Evolutionary conservation across 2,888 invertebrate genomes (phyloP).

Genomic region (Allolobophora icterica): DNA sequence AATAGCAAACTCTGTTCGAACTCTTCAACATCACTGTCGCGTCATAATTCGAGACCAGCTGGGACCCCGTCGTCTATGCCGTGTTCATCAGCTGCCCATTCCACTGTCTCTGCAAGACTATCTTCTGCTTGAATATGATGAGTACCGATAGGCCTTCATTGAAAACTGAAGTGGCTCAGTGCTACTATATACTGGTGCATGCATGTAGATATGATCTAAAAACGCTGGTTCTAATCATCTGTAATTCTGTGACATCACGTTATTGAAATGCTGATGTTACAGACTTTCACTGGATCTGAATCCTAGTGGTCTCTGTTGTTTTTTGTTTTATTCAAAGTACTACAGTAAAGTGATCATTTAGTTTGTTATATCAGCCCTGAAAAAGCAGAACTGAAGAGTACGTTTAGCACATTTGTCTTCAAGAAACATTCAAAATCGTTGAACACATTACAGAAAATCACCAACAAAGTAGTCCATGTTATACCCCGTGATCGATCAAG

Average conservation of each 20-base stretch:
- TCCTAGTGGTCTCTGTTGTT: not conserved
- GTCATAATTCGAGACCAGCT: constrained; percentile 55
- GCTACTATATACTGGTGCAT: not conserved
- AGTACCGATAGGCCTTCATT: not conserved
- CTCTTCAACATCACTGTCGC: constrained; percentile 61
- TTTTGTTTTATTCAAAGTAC: not conserved
- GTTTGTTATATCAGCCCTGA: too few species aligned
- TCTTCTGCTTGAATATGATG: constrained; percentile 45
- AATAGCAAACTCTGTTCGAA: constrained; percentile 54
- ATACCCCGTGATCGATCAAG: too few species aligned
- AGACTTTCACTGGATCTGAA: not conserved
- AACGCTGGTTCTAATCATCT: not conserved
- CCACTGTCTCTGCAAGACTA: constrained; percentile 58
- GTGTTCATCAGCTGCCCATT: constrained; percentile 54
- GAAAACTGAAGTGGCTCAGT: not conserved
- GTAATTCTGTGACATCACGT: not conserved
- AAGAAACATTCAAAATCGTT: not conserved
- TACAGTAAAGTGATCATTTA: not conserved
- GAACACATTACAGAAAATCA: not conserved
- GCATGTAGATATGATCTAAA: not conserved
- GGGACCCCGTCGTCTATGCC: constrained; percentile 52
- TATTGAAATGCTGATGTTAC: not conserved
- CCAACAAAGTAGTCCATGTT: not conserved
- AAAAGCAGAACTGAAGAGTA: too few species aligned
- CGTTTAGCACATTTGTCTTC: too few species aligned